Evolutionary conservation across 2,888 invertebrate species (phyloP), one percentile per base, ranked within the genome.

Genomic region (Brachypterus glaber): DNA sequence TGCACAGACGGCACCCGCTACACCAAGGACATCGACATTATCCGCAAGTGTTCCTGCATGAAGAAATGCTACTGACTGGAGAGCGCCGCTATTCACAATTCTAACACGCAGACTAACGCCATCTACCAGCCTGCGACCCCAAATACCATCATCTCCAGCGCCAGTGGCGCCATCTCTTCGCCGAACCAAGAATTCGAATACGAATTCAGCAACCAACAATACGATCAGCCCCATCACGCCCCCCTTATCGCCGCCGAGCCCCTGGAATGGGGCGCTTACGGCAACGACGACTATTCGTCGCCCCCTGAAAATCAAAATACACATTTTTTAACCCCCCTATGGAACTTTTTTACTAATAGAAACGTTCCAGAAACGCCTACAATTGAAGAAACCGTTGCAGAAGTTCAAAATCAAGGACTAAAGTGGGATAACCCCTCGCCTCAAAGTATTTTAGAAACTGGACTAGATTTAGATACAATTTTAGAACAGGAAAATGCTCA

Each of bases 1-100:
- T 97, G 96, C 72, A 77, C 82, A 48, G 88, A 93, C 63, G 92
- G 93, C 48, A 85, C 86, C 40, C 83, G 88, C 45, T 93, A 90
- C 74, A 88, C 90, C 67, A 91, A 92, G 75, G 90, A 93, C 62
- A 82, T 96, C 59, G 93, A 95, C 61, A 87, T 96, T 65, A 90
- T 96, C 62, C 83, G 93, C 63, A 93, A 93, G 67, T 96, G 96
- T 70, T 88, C 90, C 51, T 95, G 95, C 74, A 83, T 84, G 55
- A 87, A 88, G 70, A 89, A 89, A 72, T 91, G 90, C 71, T 79
- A 81, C 75, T 80, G 74, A 73, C 73, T 74, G 73, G 70, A 68
- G 69, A 64, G 72, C 66, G 74, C 72, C 73, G 71, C 73, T 73
- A 70, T 67, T 63, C 63, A 64, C 65, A 64, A 58, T 63, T 63